phyloP scores from a whole-genome alignment of 2,113 vertebrate species.

The Girardinichthys multiradiatus region DNA sequence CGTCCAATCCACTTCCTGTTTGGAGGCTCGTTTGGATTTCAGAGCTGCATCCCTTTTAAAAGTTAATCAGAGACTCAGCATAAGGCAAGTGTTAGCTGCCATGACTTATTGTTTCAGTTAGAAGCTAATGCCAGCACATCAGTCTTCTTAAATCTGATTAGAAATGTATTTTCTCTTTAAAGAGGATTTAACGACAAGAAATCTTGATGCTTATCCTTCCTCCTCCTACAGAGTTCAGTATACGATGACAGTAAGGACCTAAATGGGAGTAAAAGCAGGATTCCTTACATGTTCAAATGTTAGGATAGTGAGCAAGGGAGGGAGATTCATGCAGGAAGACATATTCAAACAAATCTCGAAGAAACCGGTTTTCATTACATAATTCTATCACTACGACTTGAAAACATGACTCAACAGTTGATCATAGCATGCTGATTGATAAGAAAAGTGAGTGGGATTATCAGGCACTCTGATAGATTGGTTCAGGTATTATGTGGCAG shows the following conservation, averaged over 20 bases:
- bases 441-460: neutral
- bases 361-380: no score
- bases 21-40: neutral
- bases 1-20: neutral
- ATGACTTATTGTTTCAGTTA: neutral
- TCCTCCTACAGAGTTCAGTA: neutral
- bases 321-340: neutral
- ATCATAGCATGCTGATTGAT: neutral
- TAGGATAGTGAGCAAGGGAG: conserved; percentile 30
- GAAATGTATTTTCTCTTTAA: neutral
- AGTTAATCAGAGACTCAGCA: neutral
- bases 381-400: no score
- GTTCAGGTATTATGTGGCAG: no score
- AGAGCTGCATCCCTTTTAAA: neutral
- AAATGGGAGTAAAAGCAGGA: conserved; percentile 2
- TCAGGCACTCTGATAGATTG: no score
- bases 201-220: neutral
- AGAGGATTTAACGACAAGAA: conserved; percentile 17
- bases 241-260: conserved; percentile 27
- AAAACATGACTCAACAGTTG: neutral
- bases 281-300: conserved; percentile 22
- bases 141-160: neutral
- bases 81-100: neutral
- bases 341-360: neutral
- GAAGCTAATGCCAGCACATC: neutral